Conservation (phyloP, 2,797 vertebrate genomes). For the Rhodeus uyekii region DNA sequence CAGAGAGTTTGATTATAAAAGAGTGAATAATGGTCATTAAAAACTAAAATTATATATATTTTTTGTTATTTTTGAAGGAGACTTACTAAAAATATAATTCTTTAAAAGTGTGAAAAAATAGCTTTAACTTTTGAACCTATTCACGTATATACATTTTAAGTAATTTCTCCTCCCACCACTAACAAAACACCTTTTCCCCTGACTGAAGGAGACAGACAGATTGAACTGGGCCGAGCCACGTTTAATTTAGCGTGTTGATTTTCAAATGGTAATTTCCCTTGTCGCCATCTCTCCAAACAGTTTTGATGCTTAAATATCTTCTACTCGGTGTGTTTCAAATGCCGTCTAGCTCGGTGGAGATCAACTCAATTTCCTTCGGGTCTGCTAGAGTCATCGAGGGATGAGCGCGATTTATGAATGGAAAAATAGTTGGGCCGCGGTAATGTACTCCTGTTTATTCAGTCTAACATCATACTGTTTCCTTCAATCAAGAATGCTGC, state of each 20-base stretch:
- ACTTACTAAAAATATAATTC: not conserved
- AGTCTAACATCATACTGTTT: conserved; percentile 39
- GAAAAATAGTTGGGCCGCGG: not conserved
- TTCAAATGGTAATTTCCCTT: not conserved
- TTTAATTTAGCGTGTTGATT: not conserved
- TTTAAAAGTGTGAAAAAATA: not conserved
- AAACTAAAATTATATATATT: not conserved
- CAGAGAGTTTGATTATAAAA: not conserved
- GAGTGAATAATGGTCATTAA: not conserved
- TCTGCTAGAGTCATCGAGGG: conserved; percentile 18
- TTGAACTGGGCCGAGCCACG: not conserved
- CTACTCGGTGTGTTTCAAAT: not conserved
- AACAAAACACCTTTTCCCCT: not conserved
- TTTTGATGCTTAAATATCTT: conserved; percentile 7
- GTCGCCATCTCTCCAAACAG: not conserved
- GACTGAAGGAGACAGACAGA: not conserved
- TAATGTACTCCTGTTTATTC: conserved; percentile 38
- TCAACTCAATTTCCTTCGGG: not conserved
- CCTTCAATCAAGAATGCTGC: conserved; percentile 45
- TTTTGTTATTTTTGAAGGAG: not conserved
- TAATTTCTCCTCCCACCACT: not conserved
- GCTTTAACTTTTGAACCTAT: not conserved
- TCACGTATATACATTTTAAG: not conserved
- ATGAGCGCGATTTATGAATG: conserved; percentile 10
- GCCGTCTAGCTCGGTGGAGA: not conserved